A percentile compares a stretch with the other conserved stretches of the same genome.
Conservation (phyloP, 2,888 invertebrate species). For the Petrolisthes manimaculis region DNA sequence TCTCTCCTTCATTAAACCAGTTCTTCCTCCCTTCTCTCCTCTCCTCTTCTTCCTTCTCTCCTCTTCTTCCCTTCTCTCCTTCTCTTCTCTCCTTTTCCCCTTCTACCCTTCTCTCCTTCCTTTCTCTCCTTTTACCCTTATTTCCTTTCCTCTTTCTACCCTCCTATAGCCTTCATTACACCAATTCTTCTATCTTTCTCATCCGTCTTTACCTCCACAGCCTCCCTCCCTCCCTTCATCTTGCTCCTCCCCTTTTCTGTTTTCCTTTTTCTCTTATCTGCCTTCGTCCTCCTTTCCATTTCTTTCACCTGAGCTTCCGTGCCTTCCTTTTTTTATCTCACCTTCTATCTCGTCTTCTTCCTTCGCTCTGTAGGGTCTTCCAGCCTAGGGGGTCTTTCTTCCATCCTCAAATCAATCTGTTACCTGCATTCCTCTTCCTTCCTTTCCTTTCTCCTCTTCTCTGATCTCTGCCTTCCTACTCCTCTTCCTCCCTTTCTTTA, state of each 20-base stretch:
- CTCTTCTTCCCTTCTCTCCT: background rate
- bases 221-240: background rate
- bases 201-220: background rate
- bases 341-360: background rate
- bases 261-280: background rate
- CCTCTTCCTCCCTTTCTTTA: too few species aligned
- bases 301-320: background rate
- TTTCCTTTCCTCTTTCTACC: background rate
- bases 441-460: too few species aligned
- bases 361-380: background rate
- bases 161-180: background rate
- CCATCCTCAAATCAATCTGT: too few species aligned
- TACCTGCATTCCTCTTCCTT: too few species aligned
- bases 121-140: background rate
- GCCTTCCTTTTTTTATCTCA: background rate
- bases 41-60: background rate
- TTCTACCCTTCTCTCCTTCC: background rate
- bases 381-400: too few species aligned
- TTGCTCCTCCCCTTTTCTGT: background rate
- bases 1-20: background rate
- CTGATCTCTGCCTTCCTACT: too few species aligned
- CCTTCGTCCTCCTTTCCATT: background rate
- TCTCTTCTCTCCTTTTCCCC: background rate
- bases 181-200: background rate
- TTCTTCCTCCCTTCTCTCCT: background rate